These are phyloP conservation scores for Campopleginae sp. DNA, from an alignment of 2,888 invertebrate species.

Conservation along the genomic window DNA sequence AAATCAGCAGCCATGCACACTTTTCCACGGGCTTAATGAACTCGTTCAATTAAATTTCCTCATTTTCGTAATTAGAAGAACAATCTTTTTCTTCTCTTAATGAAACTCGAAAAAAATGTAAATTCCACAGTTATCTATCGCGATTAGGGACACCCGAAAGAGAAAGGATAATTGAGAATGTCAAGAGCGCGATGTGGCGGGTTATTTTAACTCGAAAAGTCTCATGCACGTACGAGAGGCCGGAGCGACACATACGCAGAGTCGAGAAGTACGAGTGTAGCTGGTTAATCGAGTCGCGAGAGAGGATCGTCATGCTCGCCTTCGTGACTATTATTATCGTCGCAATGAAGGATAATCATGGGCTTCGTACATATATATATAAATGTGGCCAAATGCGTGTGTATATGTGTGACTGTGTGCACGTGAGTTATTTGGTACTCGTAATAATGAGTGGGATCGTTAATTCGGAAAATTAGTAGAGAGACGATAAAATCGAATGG, in stretches of 20 bases:
- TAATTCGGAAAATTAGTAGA: constrained; percentile 9
- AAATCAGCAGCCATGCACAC: too few relatives aligned
- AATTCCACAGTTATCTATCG: neutral
- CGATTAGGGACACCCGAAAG: neutral
- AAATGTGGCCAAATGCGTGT: neutral
- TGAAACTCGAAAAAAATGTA: neutral
- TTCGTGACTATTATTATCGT: constrained; percentile 42
- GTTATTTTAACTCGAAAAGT: neutral
- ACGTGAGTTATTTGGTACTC: neutral
- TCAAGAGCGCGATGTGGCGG: neutral
- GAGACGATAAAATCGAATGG: constrained; percentile 19
- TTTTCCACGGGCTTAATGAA: neutral
- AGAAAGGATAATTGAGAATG: constrained; percentile 12
- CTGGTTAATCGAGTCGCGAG: constrained; percentile 52
- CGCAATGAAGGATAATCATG: constrained; percentile 44
- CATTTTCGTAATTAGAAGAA: neutral
- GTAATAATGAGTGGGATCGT: constrained; percentile 27
- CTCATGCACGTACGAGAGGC: neutral
- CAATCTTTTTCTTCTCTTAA: neutral
- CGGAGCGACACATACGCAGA: neutral
- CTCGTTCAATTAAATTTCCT: neutral
- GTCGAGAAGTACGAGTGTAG: neutral
- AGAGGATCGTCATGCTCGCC: constrained; percentile 19
- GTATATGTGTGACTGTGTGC: neutral
- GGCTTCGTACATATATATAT: neutral